phyloP scores from a whole-genome alignment of 2,113 vertebrate genomes.

The Chinchilla lanigera region DNA sequence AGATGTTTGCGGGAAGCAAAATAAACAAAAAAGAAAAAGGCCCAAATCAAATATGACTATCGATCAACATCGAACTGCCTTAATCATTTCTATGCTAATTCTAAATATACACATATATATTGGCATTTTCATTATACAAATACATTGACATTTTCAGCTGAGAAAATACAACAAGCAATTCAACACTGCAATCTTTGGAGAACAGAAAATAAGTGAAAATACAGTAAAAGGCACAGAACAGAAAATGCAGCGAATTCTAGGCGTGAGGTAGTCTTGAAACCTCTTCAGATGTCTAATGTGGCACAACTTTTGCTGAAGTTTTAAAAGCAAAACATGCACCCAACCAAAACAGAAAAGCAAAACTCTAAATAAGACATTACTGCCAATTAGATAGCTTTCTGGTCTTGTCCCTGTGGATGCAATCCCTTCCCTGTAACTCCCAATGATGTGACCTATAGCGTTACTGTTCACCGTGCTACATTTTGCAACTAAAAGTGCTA shows the following conservation, averaged over 20 bases:
- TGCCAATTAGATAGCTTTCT: background rate
- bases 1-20: conserved; percentile 6
- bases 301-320: background rate
- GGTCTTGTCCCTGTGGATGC: background rate
- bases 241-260: background rate
- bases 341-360: background rate
- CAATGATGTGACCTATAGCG: background rate
- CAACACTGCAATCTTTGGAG: conserved; percentile 28
- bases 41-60: conserved; percentile 61
- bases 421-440: background rate
- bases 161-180: conserved; percentile 66
- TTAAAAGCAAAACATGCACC: background rate
- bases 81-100: conserved; percentile 71
- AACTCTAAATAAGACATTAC: background rate
- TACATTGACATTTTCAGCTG: conserved; percentile 69
- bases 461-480: background rate
- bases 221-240: conserved; percentile 6
- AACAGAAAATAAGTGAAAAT: conserved; percentile 67
- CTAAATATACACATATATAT: conserved; percentile 36
- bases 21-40: conserved; percentile 19
- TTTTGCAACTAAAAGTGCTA: background rate
- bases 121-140: conserved; percentile 65
- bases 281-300: background rate
- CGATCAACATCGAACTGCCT: conserved; percentile 66
- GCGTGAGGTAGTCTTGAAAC: background rate